phyloP scores from a whole-genome alignment of 1,140 invertebrate species.

The Heliconius hewitsoni region DNA sequence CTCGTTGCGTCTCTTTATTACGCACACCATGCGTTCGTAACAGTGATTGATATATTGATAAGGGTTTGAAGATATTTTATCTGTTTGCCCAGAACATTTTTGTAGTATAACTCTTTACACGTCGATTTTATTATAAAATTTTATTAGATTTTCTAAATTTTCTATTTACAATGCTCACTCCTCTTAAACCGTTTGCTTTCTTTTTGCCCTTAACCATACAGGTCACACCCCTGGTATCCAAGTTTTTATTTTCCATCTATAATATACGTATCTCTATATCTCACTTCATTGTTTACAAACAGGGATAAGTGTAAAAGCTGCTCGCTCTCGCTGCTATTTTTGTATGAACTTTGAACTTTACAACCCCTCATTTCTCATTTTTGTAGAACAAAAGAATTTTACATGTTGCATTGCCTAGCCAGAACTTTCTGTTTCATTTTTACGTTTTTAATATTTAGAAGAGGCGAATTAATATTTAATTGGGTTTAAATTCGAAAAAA shows the following conservation, averaged over 20 bases:
- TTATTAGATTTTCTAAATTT: too few species aligned
- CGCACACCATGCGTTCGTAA: neutral
- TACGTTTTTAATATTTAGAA: neutral
- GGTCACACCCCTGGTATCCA: neutral
- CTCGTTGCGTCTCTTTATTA: too few species aligned
- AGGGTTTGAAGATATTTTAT: neutral
- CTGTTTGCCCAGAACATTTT: neutral
- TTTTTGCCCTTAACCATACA: neutral
- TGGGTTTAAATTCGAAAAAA: too few species aligned
- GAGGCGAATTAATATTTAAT: neutral
- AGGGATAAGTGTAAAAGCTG: neutral
- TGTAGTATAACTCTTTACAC: neutral
- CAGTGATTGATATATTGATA: slow-evolving; percentile 1
- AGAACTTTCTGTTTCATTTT: neutral
- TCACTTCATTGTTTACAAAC: slow-evolving; percentile 7
- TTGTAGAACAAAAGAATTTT: neutral
- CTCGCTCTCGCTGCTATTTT: slow-evolving; percentile 4
- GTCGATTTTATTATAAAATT: neutral
- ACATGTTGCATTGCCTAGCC: neutral
- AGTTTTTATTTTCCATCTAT: neutral
- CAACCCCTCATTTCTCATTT: slow-evolving; percentile 3
- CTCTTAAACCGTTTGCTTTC: neutral
- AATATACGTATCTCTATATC: neutral
- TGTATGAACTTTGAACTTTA: slow-evolving; percentile 9
- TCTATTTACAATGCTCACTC: neutral